These are phyloP conservation scores for Orthonychiurus folsomi DNA, from an alignment of 2,888 invertebrate genomes.

Conservation along the genomic window DNA sequence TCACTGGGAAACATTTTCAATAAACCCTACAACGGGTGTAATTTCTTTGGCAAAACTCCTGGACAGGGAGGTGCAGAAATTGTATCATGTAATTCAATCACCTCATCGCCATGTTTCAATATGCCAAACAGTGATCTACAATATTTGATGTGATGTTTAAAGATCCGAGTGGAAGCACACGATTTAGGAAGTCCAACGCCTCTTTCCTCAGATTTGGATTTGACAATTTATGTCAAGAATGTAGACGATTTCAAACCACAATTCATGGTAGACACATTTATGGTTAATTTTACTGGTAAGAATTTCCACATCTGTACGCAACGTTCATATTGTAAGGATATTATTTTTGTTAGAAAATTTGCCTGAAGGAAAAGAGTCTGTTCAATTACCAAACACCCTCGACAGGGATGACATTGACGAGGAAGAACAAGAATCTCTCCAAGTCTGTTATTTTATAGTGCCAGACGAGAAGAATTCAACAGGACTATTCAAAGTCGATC, in stretches of 20 bases:
- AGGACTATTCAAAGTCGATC: slow-evolving; percentile 61
- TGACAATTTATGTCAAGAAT: slow-evolving; percentile 77
- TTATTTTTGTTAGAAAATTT: slow-evolving; percentile 48
- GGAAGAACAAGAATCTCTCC: slow-evolving; percentile 61
- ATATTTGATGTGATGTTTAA: slow-evolving; percentile 21
- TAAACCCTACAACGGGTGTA: slow-evolving; percentile 69
- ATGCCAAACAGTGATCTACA: not conserved
- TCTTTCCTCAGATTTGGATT: slow-evolving; percentile 73
- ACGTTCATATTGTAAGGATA: too few species aligned
- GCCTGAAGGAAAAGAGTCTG: slow-evolving; percentile 55
- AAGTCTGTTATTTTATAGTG: slow-evolving; percentile 89
- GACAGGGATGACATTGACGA: slow-evolving; percentile 79
- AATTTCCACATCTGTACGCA: too few species aligned
- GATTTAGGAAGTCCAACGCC: slow-evolving; percentile 81
- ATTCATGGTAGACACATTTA: slow-evolving; percentile 62
- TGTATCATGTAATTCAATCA: slow-evolving; percentile 62
- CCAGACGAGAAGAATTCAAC: slow-evolving; percentile 60
- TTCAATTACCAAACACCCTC: slow-evolving; percentile 67
- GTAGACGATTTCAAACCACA: slow-evolving; percentile 83
- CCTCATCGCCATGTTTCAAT: not conserved
- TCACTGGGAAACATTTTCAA: slow-evolving; percentile 70
- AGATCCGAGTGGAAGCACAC: slow-evolving; percentile 83
- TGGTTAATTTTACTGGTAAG: slow-evolving; percentile 62
- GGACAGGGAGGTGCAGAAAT: slow-evolving; percentile 73
- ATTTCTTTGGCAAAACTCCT: slow-evolving; percentile 62